Percentiles rank a stretch among this genome's conserved stretches.
These are phyloP conservation scores for Prinia subflava DNA, from an alignment of 2,113 vertebrate genomes.

Conservation along the genomic window DNA sequence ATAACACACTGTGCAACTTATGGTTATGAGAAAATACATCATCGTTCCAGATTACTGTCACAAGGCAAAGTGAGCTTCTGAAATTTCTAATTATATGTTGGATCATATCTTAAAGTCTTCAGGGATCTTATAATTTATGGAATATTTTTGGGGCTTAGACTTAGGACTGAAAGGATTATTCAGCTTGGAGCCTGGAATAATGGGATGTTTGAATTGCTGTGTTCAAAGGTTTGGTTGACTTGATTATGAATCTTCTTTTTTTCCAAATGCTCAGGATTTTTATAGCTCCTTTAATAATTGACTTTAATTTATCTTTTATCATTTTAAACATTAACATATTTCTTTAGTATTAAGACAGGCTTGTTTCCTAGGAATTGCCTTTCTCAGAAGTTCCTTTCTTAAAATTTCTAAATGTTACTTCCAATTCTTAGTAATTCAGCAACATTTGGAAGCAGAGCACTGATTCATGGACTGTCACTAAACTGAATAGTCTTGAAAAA, in stretches of 20 bases:
- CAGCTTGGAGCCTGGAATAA: background rate
- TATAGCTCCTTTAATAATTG: background rate
- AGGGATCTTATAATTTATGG: background rate
- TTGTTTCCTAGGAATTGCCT: background rate
- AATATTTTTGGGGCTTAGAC: background rate
- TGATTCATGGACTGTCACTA: background rate
- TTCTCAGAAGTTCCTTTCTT: slow-evolving; percentile 5
- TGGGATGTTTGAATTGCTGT: background rate
- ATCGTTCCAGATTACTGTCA: background rate
- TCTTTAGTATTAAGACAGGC: background rate
- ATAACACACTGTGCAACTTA: background rate
- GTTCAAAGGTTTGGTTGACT: background rate
- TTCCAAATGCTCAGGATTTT: background rate
- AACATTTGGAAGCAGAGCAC: background rate
- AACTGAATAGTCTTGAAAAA: background rate
- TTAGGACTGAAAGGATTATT: background rate
- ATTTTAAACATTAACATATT: background rate
- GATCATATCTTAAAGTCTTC: background rate
- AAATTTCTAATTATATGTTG: background rate
- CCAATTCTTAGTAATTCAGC: background rate
- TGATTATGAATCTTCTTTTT: background rate
- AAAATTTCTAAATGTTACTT: background rate
- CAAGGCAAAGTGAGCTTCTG: background rate
- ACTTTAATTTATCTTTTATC: background rate
- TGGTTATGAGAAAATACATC: background rate